Percentiles rank a stretch among this genome's conserved stretches.
These are phyloP conservation scores for Centroberyx gerrardi DNA, from an alignment of 2,797 vertebrate genomes.

Conservation along the genomic window DNA sequence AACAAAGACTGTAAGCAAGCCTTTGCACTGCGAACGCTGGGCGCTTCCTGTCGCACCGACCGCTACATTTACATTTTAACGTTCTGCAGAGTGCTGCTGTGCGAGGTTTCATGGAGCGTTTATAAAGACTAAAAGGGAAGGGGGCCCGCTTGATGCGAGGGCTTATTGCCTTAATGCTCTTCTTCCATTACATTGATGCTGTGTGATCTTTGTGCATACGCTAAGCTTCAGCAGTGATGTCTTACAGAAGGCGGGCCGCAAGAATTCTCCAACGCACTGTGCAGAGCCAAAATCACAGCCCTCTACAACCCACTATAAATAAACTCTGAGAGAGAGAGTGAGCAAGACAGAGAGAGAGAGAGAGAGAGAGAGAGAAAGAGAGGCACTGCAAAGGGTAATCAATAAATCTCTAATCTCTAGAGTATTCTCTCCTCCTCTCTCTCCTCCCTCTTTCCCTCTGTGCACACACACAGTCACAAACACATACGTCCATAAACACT, in stretches of 20 bases:
- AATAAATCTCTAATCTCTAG: constrained; percentile 80
- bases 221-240: constrained; percentile 46
- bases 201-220: constrained; percentile 15
- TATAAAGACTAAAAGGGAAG: constrained; percentile 31
- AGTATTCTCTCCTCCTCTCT: constrained; percentile 65
- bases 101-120: constrained; percentile 31
- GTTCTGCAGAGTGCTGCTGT: constrained; percentile 35
- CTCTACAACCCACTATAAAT: constrained; percentile 75
- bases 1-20: constrained; percentile 22
- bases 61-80: constrained; percentile 49
- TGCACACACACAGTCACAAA: constrained; percentile 42
- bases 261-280: constrained; percentile 45
- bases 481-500: constrained; percentile 21
- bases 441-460: constrained; percentile 36
- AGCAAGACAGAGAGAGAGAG: neutral
- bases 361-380: constrained; percentile 33
- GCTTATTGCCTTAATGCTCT: constrained; percentile 50
- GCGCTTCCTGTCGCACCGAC: constrained; percentile 3
- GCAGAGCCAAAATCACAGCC: constrained; percentile 60
- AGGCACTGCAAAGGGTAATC: constrained; percentile 69
- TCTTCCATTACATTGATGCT: constrained; percentile 37
- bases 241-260: constrained; percentile 51
- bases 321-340: constrained; percentile 51
- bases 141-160: constrained; percentile 22
- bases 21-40: neutral